phyloP scores from a whole-genome alignment of 2,888 invertebrate genomes.

The Leptopterna dolabrata region DNA sequence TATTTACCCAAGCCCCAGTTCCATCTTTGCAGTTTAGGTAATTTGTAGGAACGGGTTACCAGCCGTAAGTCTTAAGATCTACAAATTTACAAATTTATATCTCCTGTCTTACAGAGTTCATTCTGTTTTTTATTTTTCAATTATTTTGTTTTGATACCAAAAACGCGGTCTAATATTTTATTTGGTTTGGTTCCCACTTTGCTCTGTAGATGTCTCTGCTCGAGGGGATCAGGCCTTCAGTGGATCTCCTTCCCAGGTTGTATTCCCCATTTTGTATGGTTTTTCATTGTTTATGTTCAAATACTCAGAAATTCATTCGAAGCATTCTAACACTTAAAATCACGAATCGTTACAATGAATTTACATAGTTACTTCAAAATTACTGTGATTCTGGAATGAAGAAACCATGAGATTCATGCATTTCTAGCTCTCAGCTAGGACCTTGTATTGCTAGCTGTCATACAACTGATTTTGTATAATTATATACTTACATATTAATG shows the following conservation, averaged over 20 bases:
- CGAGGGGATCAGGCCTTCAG: not conserved
- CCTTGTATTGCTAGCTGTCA: too few relatives aligned
- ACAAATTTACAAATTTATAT: not conserved
- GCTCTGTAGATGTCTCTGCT: conserved; percentile 22
- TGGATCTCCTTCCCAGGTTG: conserved; percentile 12
- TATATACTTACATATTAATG: too few relatives aligned
- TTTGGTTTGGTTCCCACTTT: conserved; percentile 19
- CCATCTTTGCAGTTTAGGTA: conserved; percentile 40
- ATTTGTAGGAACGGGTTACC: conserved; percentile 26
- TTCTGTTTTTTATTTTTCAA: not conserved
- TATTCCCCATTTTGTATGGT: not conserved
- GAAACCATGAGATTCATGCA: too few relatives aligned
- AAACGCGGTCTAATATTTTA: not conserved
- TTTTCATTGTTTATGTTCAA: not conserved
- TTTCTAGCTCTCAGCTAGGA: too few relatives aligned
- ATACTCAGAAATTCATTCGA: too few relatives aligned
- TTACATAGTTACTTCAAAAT: too few relatives aligned
- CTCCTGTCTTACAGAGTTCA: not conserved
- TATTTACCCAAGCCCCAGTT: conserved; percentile 41
- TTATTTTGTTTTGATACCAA: not conserved
- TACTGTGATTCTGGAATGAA: too few relatives aligned
- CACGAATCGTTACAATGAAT: too few relatives aligned
- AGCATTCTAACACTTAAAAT: too few relatives aligned
- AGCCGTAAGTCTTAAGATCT: conserved; percentile 24
- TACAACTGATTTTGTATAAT: too few relatives aligned